Conservation (phyloP, 2,797 vertebrate species). For the Acrossocheilus wenchowensis region DNA sequence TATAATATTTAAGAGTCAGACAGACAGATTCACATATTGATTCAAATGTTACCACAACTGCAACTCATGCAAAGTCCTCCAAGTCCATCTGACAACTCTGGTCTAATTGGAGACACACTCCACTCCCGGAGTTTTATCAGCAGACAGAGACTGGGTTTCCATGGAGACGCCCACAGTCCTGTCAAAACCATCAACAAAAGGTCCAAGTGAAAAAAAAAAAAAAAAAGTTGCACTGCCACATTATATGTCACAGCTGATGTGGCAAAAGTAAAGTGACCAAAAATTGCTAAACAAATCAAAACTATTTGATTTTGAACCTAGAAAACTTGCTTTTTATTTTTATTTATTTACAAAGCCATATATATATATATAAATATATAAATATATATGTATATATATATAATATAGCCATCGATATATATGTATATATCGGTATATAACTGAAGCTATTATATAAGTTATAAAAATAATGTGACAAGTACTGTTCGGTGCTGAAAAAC, state of each 20-base stretch:
- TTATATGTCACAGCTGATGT: background rate
- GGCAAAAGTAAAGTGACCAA: background rate
- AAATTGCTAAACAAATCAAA: background rate
- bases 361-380: no score
- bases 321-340: background rate
- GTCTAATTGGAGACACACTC: constrained; percentile 24
- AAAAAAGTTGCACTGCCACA: constrained; percentile 8
- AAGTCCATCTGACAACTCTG: constrained; percentile 1
- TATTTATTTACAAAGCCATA: no score
- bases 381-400: no score
- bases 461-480: no score
- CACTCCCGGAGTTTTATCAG: background rate
- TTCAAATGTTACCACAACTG: constrained; percentile 4
- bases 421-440: no score
- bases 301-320: background rate
- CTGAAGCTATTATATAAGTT: no score
- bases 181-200: constrained; percentile 23
- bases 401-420: no score
- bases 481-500: no score
- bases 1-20: background rate
- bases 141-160: constrained; percentile 28
- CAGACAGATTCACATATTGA: background rate
- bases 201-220: constrained; percentile 18
- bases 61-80: background rate
- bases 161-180: constrained; percentile 27